Conservation (phyloP, 2,113 vertebrate species). For the Microcebus jonahi region DNA sequence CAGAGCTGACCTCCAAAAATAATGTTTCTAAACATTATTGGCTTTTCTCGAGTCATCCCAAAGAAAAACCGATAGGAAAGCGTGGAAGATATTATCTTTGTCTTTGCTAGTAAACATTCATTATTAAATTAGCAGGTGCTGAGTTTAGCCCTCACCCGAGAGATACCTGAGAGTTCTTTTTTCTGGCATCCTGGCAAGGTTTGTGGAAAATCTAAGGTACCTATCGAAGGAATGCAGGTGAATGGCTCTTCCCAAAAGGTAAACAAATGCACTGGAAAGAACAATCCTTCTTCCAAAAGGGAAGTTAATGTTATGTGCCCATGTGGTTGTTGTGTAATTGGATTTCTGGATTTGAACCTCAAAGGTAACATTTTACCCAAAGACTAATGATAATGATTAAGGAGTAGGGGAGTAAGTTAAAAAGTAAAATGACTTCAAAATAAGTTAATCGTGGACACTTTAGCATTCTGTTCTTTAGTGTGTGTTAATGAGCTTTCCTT, state of each 20-base stretch:
- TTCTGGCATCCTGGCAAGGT: background rate
- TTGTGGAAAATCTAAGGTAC: background rate
- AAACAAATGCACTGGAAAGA: background rate
- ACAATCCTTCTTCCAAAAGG: background rate
- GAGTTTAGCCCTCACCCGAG: background rate
- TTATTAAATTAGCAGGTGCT: background rate
- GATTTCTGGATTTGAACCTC: background rate
- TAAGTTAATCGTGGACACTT: background rate
- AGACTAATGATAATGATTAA: background rate
- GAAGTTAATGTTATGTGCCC: background rate
- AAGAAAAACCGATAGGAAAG: background rate
- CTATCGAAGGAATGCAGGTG: no score
- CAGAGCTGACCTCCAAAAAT: background rate
- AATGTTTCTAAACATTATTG: background rate
- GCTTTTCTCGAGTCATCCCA: background rate
- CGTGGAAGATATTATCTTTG: fast-evolving
- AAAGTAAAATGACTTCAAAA: background rate
- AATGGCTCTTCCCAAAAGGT: background rate
- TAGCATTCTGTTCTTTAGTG: background rate
- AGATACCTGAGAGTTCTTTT: fast-evolving
- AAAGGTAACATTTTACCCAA: background rate
- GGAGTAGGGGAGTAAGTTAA: background rate
- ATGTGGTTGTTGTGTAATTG: background rate
- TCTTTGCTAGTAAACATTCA: background rate
- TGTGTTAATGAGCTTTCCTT: background rate